Conservation (phyloP, 2,797 vertebrate genomes). For the Galagoides demidoff region DNA sequence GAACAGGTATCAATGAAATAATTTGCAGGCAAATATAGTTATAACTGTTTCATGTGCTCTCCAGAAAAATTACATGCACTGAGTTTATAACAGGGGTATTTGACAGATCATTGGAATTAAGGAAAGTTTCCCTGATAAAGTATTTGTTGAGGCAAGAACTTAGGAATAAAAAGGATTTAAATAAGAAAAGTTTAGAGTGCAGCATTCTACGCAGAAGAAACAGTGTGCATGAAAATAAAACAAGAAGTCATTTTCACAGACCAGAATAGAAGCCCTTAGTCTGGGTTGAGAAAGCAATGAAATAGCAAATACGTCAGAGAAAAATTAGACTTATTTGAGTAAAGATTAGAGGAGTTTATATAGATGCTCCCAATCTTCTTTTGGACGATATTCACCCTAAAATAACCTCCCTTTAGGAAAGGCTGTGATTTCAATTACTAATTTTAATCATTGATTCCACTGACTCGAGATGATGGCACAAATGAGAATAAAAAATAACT, state of each 20-base stretch:
- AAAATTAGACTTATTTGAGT: neutral
- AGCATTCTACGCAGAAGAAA: neutral
- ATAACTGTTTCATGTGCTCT: neutral
- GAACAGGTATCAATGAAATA: slow-evolving; percentile 11
- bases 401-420: neutral
- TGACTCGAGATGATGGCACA: neutral
- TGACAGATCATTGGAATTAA: neutral
- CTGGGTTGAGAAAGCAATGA: neutral
- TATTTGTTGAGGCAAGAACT: neutral
- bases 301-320: slow-evolving; percentile 10
- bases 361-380: neutral
- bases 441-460: neutral
- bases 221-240: neutral
- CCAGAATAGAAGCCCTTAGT: neutral
- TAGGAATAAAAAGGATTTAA: neutral
- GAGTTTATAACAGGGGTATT: slow-evolving; percentile 8
- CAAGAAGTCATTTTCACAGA: neutral
- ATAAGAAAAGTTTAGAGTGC: neutral
- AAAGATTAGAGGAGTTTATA: slow-evolving; percentile 12
- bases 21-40: neutral
- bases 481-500: slow-evolving; percentile 27
- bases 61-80: neutral
- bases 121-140: neutral
- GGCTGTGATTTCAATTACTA: neutral
- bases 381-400: neutral